Percentiles rank a stretch among this genome's conserved stretches.
Conservation (phyloP, 2,888 invertebrate genomes). For the Scaptodrosophila latifasciaeformis region DNA sequence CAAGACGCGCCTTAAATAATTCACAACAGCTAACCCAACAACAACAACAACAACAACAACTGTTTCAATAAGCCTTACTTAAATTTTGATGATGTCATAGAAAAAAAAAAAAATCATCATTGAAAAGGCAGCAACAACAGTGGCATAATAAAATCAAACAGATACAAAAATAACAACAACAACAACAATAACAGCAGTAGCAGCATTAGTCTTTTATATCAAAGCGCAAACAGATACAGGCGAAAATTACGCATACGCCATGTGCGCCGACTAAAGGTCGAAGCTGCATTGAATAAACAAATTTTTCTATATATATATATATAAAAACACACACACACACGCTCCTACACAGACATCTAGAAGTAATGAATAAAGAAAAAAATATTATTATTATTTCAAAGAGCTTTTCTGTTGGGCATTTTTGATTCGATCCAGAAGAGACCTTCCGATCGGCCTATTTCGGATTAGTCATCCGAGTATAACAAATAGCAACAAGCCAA, state of each 20-base stretch:
- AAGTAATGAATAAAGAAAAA: constrained; percentile 4
- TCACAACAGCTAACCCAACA: not conserved
- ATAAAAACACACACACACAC: too few species aligned
- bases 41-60: not conserved
- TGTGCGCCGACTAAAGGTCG: constrained; percentile 42
- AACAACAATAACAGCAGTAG: too few species aligned
- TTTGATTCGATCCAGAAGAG: too few species aligned
- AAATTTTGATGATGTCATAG: constrained; percentile 30
- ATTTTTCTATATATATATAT: too few species aligned
- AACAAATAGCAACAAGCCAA: constrained; percentile 6
- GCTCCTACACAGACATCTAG: not conserved
- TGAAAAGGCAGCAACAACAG: constrained; percentile 20
- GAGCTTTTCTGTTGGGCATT: too few species aligned
- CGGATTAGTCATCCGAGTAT: too few species aligned
- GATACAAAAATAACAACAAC: too few species aligned
- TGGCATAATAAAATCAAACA: too few species aligned
- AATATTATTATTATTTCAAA: too few species aligned
- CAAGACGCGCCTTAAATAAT: not conserved
- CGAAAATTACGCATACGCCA: constrained; percentile 55
- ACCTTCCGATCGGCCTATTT: too few species aligned
- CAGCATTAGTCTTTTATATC: too few species aligned
- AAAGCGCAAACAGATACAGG: not conserved
- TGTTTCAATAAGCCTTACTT: too few species aligned
- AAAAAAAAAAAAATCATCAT: constrained; percentile 3
- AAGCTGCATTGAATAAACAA: constrained; percentile 57